Evolutionary conservation across 2,113 vertebrate species (phyloP).

Genomic region (Ovis aries): ARS-UI_Ramb_v3.0 NC_056056.1:166464001-166464500

Average conservation of each 20-base stretch:
- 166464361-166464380: not conserved
- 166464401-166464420: not conserved
- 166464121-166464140: not conserved
- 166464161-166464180: not conserved
- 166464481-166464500: not conserved
- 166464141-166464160: not conserved
- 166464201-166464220: not conserved
- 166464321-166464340: not conserved
- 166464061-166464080: not conserved
- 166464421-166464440: not conserved
- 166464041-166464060: not conserved
- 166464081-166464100: not conserved
- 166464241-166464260: not conserved
- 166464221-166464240: not conserved
- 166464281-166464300: not conserved
- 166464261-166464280: not conserved
- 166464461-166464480: not conserved
- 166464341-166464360: not conserved
- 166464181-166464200: not conserved
- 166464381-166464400: accelerated
- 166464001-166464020: not conserved
- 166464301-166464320: not conserved
- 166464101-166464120: not conserved
- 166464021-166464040: not conserved
- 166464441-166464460: too few species aligned